Evolutionary conservation across 2,888 invertebrate species (phyloP), one percentile per base, ranked within the genome.

Genomic region (Slavum lentiscoides): DNA sequence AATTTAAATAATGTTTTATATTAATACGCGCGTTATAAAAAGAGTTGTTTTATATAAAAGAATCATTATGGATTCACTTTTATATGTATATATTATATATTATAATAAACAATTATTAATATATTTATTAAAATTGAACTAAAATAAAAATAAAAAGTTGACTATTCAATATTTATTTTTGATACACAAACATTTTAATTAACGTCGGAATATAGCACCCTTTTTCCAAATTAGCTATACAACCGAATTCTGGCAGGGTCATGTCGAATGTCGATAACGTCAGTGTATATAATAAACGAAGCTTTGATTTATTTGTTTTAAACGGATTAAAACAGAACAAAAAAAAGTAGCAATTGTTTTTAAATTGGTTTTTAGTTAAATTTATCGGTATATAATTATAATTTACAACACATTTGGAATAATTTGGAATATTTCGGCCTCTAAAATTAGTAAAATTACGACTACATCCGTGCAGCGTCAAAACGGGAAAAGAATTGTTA

Each of bases 81-180:
- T 49, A 49, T 49, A 15, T 13, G n/a, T n/a, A n/a, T n/a, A n/a
- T n/a, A n/a, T n/a, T 49, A 11, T 49, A 30, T 30, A 30, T 49
- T 49, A 49, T 11, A 49, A 49, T 11, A 13, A 9, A 1, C 3
- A 11, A 13, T 3, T 19, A 55, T 55, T 17, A 19, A 59, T 59
- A 59, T 59, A 59, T 59, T 59, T 59, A 21, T 19, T 9, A n/a
- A 59, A 19, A 8, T n/a, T 21, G 21, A 21, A 21, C n/a, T 59
- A 11, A 17, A 17, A 55, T 19, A 55, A 55, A 13, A 58, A 21
- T 53, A 82, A 59, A 43, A 55, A 9, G 17, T 59, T 15, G 13
- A 59, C 23, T 11, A 75, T 74, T 72, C 66, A 75, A 74, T 74
- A 75, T 68, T 68, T 75, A 75, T 75, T 59, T 67, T 75, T 59